Percentiles rank a stretch among this genome's conserved stretches.
Evolutionary conservation across 2,888 invertebrate genomes (phyloP).

Genomic region (Smittia aterrima): DNA sequence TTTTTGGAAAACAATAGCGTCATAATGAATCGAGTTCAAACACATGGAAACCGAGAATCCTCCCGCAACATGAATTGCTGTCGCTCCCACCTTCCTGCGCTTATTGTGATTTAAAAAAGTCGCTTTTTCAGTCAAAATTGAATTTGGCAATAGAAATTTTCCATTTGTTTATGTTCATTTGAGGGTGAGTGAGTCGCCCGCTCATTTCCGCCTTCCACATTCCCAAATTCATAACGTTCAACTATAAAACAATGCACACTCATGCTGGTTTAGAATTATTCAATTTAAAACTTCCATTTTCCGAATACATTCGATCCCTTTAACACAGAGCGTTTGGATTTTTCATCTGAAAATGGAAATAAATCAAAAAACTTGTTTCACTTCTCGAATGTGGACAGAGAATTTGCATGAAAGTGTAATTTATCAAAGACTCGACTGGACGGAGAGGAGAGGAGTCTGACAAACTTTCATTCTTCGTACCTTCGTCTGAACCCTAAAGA

Average conservation of each 20-base stretch:
- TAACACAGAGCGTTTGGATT: not conserved
- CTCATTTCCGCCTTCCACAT: too few relatives aligned
- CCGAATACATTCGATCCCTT: not conserved
- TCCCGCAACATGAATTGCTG: not conserved
- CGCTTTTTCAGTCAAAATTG: not conserved
- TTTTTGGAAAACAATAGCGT: not conserved
- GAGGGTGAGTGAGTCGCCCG: not conserved
- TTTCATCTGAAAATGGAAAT: not conserved
- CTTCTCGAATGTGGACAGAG: not conserved
- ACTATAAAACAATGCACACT: not conserved
- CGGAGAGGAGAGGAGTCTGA: not conserved
- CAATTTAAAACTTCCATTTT: conserved; percentile 8
- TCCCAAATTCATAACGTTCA: not conserved
- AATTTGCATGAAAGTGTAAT: conserved; percentile 12
- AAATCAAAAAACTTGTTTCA: conserved; percentile 16
- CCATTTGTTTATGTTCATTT: not conserved
- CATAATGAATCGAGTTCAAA: conserved; percentile 7
- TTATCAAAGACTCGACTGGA: not conserved
- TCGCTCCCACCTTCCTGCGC: not conserved
- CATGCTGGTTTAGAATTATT: conserved; percentile 13
- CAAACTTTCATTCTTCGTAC: not conserved
- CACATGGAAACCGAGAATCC: conserved; percentile 7
- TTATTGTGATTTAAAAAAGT: conserved; percentile 8
- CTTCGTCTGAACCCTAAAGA: conserved; percentile 17
- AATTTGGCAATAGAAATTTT: not conserved